phyloP scores from a whole-genome alignment of 2,888 invertebrate genomes.

The Ormyrus thymus region DNA sequence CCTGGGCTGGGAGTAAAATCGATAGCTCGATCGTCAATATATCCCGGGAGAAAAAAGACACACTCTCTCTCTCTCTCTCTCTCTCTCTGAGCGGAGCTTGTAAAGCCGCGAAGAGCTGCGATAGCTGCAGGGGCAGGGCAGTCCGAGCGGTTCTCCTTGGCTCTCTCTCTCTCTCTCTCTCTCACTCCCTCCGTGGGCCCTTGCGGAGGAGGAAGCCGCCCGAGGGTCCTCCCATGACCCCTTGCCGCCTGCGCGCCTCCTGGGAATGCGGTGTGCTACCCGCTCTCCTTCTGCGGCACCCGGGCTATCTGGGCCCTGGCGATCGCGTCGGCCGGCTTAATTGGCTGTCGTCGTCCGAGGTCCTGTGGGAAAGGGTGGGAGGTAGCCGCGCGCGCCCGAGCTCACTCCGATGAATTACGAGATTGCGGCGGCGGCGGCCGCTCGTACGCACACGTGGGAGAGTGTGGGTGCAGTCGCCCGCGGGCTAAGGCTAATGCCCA shows the following conservation, averaged over 20 bases:
- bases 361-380: no score
- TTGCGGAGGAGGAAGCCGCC: constrained; percentile 69
- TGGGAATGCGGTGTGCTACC: constrained; percentile 48
- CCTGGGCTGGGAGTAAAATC: not conserved
- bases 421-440: constrained; percentile 43
- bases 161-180: not conserved
- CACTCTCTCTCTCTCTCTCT: no score
- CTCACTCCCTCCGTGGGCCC: constrained; percentile 49
- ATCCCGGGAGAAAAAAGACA: not conserved
- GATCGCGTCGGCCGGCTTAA: constrained; percentile 57
- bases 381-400: constrained; percentile 30
- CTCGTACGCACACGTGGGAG: constrained; percentile 26
- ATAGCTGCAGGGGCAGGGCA: constrained; percentile 47
- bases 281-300: constrained; percentile 16
- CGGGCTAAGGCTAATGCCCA: constrained; percentile 70
- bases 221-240: constrained; percentile 73
- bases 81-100: constrained; percentile 30
- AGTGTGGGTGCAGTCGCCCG: constrained; percentile 59
- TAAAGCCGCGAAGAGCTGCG: constrained; percentile 33
- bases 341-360: constrained; percentile 60
- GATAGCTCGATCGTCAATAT: constrained; percentile 5
- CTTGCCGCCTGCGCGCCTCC: constrained; percentile 38
- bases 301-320: not conserved
- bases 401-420: constrained; percentile 52
- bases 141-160: constrained; percentile 54